A percentile compares a stretch with the other conserved stretches of the same genome.
These are phyloP conservation scores for Dasysyrphus tricinctus DNA, from an alignment of 2,888 invertebrate genomes.

Conservation along the genomic window DNA sequence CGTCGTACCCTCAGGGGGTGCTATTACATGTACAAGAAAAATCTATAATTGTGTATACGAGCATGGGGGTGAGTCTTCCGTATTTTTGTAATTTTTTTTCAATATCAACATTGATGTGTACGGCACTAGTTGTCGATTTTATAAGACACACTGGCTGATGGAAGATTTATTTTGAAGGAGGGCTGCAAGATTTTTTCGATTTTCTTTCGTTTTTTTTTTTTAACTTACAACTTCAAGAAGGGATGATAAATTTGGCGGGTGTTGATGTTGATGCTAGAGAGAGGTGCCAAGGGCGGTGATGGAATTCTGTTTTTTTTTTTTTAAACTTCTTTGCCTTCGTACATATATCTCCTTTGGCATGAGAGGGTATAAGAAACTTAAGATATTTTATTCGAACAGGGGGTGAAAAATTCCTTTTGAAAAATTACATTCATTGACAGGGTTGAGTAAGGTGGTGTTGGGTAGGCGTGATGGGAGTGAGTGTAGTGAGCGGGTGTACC, in stretches of 20 bases:
- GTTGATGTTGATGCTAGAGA: slow-evolving; percentile 63
- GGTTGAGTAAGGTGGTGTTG: background rate
- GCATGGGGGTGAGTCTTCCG: slow-evolving; percentile 31
- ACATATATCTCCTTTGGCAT: slow-evolving; percentile 50
- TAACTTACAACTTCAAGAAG: slow-evolving; percentile 48
- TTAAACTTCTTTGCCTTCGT: slow-evolving; percentile 27
- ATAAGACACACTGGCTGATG: slow-evolving; percentile 69
- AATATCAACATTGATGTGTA: slow-evolving; percentile 56
- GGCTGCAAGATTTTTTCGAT: slow-evolving; percentile 52
- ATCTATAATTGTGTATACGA: slow-evolving; percentile 70
- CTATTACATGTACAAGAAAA: slow-evolving; percentile 69
- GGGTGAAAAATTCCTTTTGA: slow-evolving; percentile 56
- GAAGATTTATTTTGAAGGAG: slow-evolving; percentile 66
- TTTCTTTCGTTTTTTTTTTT: slow-evolving; percentile 23
- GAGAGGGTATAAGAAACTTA: slow-evolving; percentile 61
- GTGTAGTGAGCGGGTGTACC: slow-evolving; percentile 32
- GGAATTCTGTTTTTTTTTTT: slow-evolving; percentile 54
- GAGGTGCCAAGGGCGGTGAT: slow-evolving; percentile 54
- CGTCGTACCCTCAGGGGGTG: slow-evolving; percentile 37
- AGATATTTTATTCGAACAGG: slow-evolving; percentile 58
- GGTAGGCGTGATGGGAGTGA: slow-evolving; percentile 18
- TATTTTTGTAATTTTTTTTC: slow-evolving; percentile 30
- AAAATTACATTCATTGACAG: slow-evolving; percentile 64
- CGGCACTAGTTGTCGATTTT: slow-evolving; percentile 63
- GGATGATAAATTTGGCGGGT: slow-evolving; percentile 72